Evolutionary conservation across 2,797 vertebrate genomes (phyloP), one percentile per base, ranked within the genome.

Genomic region (Emys orbicularis): DNA sequence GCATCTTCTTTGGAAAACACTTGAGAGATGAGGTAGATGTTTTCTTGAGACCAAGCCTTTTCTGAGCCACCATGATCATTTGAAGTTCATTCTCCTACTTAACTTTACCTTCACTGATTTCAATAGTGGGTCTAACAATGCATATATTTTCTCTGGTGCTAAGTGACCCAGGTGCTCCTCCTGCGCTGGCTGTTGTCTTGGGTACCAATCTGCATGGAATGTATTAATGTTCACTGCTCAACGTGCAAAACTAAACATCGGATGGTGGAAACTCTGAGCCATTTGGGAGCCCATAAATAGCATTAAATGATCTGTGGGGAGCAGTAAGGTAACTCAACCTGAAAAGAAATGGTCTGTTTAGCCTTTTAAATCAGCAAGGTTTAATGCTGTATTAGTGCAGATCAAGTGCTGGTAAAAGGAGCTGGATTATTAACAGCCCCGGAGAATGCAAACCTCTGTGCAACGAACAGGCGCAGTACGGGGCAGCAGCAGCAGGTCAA

Each of bases 351-450:
- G 23, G 31, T 65, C 37, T 87, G 56, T 83, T 84, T 82, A 54
- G 79, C 27, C 44, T 91, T 92, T 77, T 31, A 83, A 53, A 72
- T 41, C 68, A 82, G 27, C 34, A 34, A 83, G 86, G 53, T 79
- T 90, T 56, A 59, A 19, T 74, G 12, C 12, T 31, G 15, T 79
- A 41, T 2, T 65, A 16, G 52, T 83, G 49, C 37, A 72, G 47
- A 52, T 84, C 31, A 21, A 52, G 57, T 82, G 59, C 49, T 72
- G n/a, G 68, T 86, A 53, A 23, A 81, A 87, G 65, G 34, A 50
- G 5, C 61, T n/a, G 47, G 80, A 65, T 37, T 61, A 10, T 31
- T 79, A 68, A 72, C 19, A 21, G 41, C 37, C 79, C n/a, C 18
- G 54, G 34, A 59, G 79, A 86, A 10, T 6, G 29, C 8, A n/a